phyloP scores from a whole-genome alignment of 2,113 vertebrate species.

The Psittacus erithacus region DNA sequence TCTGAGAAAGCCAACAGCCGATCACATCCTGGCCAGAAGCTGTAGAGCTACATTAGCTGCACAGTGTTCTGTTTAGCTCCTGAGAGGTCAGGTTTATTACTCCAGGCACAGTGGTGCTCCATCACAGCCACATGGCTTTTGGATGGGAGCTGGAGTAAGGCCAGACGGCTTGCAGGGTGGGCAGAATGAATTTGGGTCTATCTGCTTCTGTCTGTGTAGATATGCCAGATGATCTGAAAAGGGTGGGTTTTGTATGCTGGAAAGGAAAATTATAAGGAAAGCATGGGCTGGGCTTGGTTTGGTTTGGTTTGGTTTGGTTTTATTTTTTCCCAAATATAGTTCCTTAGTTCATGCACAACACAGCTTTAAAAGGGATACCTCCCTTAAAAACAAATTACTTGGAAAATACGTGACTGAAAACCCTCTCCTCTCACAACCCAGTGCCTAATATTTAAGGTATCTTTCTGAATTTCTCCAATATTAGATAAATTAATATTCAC shows the following conservation, averaged over 20 bases:
- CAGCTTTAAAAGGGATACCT: neutral
- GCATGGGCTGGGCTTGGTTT: neutral
- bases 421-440: neutral
- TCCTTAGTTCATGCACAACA: neutral
- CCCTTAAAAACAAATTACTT: neutral
- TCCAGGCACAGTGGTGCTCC: neutral
- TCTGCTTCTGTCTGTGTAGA: neutral
- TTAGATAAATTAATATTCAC: neutral
- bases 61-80: neutral
- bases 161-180: slow-evolving; percentile 35
- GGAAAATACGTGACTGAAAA: neutral
- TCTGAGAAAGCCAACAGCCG: neutral
- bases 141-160: neutral
- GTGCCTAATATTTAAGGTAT: neutral
- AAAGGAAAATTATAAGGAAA: neutral
- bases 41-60: neutral
- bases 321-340: neutral
- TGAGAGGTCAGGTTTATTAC: neutral
- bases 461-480: neutral
- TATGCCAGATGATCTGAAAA: slow-evolving; percentile 13
- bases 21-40: neutral
- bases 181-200: neutral
- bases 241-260: neutral
- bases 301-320: neutral
- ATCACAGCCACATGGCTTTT: neutral